Percentiles rank a stretch among this genome's conserved stretches.
phyloP scores from a whole-genome alignment of 2,113 vertebrate genomes.

The Apodemus speciosus region DNA sequence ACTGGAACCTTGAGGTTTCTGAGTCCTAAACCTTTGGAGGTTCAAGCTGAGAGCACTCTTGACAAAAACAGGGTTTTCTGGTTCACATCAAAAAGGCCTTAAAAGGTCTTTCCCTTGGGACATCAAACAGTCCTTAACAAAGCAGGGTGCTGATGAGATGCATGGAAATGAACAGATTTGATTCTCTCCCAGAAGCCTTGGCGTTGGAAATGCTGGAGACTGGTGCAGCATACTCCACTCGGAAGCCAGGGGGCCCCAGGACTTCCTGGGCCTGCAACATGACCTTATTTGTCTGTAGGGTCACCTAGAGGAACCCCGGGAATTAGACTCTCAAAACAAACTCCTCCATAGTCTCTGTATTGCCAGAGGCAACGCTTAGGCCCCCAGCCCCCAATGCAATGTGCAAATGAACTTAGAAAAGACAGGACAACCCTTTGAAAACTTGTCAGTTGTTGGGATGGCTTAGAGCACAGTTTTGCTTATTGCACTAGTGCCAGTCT shows the following conservation, averaged over 20 bases:
- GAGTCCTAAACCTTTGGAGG: slow-evolving; percentile 78
- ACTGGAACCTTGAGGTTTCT: slow-evolving; percentile 78
- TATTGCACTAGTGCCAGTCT: slow-evolving; percentile 69
- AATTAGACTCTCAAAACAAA: slow-evolving; percentile 73
- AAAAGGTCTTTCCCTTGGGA: slow-evolving; percentile 79
- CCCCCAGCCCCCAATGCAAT: slow-evolving; percentile 70
- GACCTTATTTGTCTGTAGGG: slow-evolving; percentile 70
- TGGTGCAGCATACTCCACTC: neutral
- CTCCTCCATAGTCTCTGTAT: slow-evolving; percentile 68
- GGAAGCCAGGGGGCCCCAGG: neutral
- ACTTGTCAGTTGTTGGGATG: slow-evolving; percentile 61
- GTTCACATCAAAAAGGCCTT: slow-evolving; percentile 79
- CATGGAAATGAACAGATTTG: slow-evolving; percentile 76
- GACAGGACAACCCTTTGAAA: slow-evolving; percentile 77
- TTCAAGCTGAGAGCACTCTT: slow-evolving; percentile 80
- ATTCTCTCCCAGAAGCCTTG: slow-evolving; percentile 64
- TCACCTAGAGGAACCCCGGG: slow-evolving; percentile 65
- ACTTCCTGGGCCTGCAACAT: slow-evolving; percentile 1
- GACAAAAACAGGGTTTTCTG: slow-evolving; percentile 80
- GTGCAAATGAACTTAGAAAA: slow-evolving; percentile 80
- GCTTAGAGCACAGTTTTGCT: slow-evolving; percentile 74
- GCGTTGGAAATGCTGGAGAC: slow-evolving; percentile 59
- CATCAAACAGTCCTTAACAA: slow-evolving; percentile 80
- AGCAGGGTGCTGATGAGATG: slow-evolving; percentile 79
- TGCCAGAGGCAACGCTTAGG: slow-evolving; percentile 68